Base-by-base conservation (phyloP, 2,113 vertebrate genomes). In the Hassar affinis region DNA sequence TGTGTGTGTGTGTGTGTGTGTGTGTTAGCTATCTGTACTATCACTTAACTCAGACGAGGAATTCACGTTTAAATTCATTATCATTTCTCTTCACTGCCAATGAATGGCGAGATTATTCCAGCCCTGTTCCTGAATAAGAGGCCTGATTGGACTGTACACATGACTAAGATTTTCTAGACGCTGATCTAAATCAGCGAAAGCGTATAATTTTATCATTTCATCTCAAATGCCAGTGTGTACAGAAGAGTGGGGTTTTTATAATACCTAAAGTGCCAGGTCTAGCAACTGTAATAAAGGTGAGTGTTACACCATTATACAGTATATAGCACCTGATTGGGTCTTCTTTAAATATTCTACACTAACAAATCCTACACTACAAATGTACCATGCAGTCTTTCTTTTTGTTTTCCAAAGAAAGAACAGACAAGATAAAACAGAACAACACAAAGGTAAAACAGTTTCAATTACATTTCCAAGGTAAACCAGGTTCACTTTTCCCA, bases 61-160 rank as follows among this genome's bases (percentile, higher is more conserved):
- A 61, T 45, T 79, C 35, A 61, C 4, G 54, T 35, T 61, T 59
- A 79, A 25, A 61, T 61, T 79, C 54, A 42, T 78, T 61, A 79
- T 61, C 77, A 79, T 47, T 79, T 79, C 54, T 78, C 52, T 42
- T 59, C 76, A 59, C 10, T 57, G 76, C 9, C 4, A 59, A 20
- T 42, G 76, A 78, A 78, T 59, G 14, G 10, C 45, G 54, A 61
- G 76, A 59, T 74, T 74, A 49, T 22, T 51, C 20, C 76, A 59
- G 51, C n/a, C 52, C 76, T 38, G 33, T 14, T 5, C n/a, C 76
- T 42, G 77, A 27, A 59, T 56, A 78, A 78, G 77, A 45, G 33
- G 54, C 25, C 56, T 78, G 51, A 56, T 57, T 54, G 30, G 25
- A 51, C 45, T 51, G 71, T 74, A 49, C 71, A 49, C n/a, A 51